Evolutionary conservation across 2,888 invertebrate species (phyloP), one percentile per base, ranked within the genome.

Genomic region (Rhagium mordax): DNA sequence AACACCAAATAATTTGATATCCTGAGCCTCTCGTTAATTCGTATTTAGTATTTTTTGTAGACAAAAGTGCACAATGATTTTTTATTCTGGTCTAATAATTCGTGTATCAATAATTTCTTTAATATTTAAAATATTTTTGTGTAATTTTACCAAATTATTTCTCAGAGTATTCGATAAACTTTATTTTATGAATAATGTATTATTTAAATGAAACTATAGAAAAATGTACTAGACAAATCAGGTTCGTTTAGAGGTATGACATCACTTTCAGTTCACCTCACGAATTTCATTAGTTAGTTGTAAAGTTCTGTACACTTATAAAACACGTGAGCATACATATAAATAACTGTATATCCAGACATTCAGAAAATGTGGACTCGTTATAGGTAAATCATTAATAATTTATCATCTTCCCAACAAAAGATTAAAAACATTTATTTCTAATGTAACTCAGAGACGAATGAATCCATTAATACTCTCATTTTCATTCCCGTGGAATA

Each of bases 391-490:
- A 60, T 60, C 33, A 57, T 27, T n/a, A 33, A 29, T 33, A 41
- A 60, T 48, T 61, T 47, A 61, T 61, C 41, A 61, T 21, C 47
- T 8, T 16, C 27, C 2, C 59, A 20, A 47, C 15, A 3, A 47
- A n/a, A 61, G 18, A 47, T 29, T 47, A 41, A 61, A 61, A 61
- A 61, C 61, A 61, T 61, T 61, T 47, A 47, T 47, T 61, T 61
- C 47, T 13, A 18, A 61, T 20, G 27, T 29, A 59, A 59, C 59
- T 59, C 33, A 33, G n/a, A 57, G 59, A 27, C 59, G 55, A 55
- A 41, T 41, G 41, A 18, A 51, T 18, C 18, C 51, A 51, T 20
- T 51, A 16, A 67, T 41, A 67, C 53, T 57, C 57, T 57, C 29
- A 47, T 57, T 57, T 57, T 67, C 24, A 67, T 55, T 47, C 57